A percentile compares a stretch with the other conserved stretches of the same genome.
Evolutionary conservation across 2,888 invertebrate species (phyloP).

Genomic region (Protodeltote pygarga): DNA sequence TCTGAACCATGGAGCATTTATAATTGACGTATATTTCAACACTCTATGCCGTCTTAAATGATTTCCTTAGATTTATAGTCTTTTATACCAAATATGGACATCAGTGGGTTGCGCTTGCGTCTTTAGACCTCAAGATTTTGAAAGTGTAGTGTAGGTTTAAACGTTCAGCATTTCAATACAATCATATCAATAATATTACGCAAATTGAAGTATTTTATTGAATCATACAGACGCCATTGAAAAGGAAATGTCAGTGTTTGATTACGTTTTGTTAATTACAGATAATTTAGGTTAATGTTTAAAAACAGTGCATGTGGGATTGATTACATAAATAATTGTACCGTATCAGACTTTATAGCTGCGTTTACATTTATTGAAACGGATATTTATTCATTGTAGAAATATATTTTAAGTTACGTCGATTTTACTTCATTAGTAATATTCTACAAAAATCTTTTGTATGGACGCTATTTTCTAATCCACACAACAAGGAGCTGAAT

Average conservation of each 20-base stretch:
- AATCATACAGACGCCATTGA: conserved; percentile 23
- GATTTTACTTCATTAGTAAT: too few species aligned
- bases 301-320: conserved; percentile 46
- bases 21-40: too few species aligned
- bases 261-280: conserved; percentile 43
- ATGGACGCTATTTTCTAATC: not conserved
- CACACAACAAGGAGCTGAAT: conserved; percentile 15
- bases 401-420: too few species aligned
- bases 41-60: conserved; percentile 10
- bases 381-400: conserved; percentile 1
- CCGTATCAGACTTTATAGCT: conserved; percentile 4
- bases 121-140: conserved; percentile 33
- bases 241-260: conserved; percentile 45
- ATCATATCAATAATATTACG: conserved; percentile 37
- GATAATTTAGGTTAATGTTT: conserved; percentile 48
- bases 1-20: too few species aligned
- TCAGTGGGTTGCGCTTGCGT: conserved; percentile 28
- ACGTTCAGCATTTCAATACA: conserved; percentile 33
- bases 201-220: conserved; percentile 25
- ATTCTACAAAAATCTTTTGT: too few species aligned
- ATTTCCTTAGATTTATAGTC: conserved; percentile 36
- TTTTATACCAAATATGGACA: conserved; percentile 30
- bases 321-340: conserved; percentile 35
- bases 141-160: conserved; percentile 47
- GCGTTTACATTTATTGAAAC: conserved; percentile 7